phyloP scores from a whole-genome alignment of 2,113 vertebrate genomes.

The Megalops atlanticus region DNA sequence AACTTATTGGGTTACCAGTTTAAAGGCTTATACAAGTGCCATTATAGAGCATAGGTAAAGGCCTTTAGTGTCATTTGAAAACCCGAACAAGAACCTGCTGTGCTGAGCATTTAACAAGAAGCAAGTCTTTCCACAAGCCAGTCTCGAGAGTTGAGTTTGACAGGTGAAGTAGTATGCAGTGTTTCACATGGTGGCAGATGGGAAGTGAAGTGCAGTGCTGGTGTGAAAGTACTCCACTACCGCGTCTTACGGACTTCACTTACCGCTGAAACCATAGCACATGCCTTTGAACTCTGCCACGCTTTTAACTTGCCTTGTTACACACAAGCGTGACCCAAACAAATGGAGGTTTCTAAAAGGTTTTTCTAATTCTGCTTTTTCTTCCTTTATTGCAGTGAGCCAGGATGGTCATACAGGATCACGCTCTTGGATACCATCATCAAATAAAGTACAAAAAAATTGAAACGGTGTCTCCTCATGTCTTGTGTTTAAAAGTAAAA shows the following conservation, averaged over 20 bases:
- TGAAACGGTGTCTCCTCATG: constrained; percentile 6
- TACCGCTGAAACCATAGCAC: neutral
- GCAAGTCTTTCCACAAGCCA: neutral
- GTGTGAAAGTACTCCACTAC: neutral
- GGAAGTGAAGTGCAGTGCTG: neutral
- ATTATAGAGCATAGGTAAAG: no score
- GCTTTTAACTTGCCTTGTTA: neutral
- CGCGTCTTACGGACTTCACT: neutral
- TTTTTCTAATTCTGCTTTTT: constrained; percentile 29
- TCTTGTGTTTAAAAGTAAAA: neutral
- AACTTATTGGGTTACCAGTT: no score
- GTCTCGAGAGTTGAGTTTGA: neutral
- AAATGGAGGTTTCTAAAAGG: neutral
- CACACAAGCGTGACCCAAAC: neutral
- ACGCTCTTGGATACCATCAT: constrained; percentile 76
- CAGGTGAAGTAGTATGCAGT: neutral
- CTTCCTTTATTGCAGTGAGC: constrained; percentile 62
- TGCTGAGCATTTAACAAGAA: no score
- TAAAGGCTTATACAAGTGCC: no score
- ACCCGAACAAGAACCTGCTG: neutral
- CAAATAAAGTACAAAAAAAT: constrained; percentile 66
- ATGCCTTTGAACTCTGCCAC: neutral
- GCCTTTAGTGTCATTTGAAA: no score
- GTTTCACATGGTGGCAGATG: neutral
- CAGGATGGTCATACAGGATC: constrained; percentile 59